Base-by-base conservation (phyloP, 2,888 invertebrate species). In the Drosophila rubida region DNA sequence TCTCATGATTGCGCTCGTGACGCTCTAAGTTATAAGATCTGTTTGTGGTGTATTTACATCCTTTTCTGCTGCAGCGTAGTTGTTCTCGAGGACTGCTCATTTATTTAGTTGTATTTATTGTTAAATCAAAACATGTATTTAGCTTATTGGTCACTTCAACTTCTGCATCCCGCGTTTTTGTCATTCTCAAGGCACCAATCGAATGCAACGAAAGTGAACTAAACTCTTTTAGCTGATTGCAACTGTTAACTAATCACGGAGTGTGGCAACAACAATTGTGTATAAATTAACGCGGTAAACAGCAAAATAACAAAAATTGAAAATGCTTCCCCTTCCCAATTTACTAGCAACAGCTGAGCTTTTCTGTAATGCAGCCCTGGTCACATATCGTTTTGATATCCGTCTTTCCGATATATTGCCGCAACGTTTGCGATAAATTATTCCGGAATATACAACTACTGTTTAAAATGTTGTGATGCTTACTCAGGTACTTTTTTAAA, bases 11-110 rank as follows among this genome's bases (percentile, higher is more conserved):
- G 16, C 73, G 73, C 25, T 74, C 78, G 27, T 74, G 73, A 0
- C 73, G 73, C 7, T 66, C 73, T 1, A 74, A 32, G 7, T 74
- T 74, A n/a, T 54, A 74, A 0, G 78, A 57, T 27, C 73, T 60
- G 25, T 74, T 74, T 7, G 73, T 74, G n/a, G 78, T 77, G 13
- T 74, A 74, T 13, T 9, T 74, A 7, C 78, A 74, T 35, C 73
- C 73, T 30, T 16, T 48, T 58, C 73, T 54, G 7, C 50, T 61
- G 74, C 73, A 74, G 1, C 11, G 78, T 11, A 74, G 50, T 14
- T 77, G 57, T 19, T 77, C 78, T 3, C 73, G 57, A 42, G 39
- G 35, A 55, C 51, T 73, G 37, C 49, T 67, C 74, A 78, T 74
- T 32, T 37, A 8, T 46, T 19, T 27, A 11, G 16, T 32, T 11